Evolutionary conservation across 1,140 invertebrate genomes (phyloP), one percentile per base, ranked within the genome.

Genomic region (Drosophila bifasciata): DNA sequence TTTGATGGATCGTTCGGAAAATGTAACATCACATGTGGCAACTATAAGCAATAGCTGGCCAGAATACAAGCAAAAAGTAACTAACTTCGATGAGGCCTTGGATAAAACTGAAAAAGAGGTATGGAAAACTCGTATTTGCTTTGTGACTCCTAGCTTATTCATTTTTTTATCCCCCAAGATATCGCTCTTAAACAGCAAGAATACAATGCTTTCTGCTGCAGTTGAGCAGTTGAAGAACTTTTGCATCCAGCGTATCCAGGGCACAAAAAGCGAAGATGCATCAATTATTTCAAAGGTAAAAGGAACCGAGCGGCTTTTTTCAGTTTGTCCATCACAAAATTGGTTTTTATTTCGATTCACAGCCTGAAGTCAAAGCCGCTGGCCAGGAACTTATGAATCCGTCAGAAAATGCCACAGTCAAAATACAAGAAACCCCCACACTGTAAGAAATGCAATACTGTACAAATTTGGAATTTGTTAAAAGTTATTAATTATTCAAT

Each of bases 21-120:
- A 90, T 39, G 74, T 91, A 28, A 85, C 83, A 32, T 90, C 90
- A 5, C 90, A 91, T 64, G 90, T 91, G 0, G 69, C 76, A 16
- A 91, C 90, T 17, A 70, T 91, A 45, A 78, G 84, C 60, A 80
- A 89, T 50, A 83, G 77, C 67, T 91, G 85, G 85, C 64, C 75
- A 9, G 79, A 91, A 52, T 85, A 75, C 23, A 90, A 85, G 23
- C 76, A 91, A 23, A 81, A 81, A 76, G 72, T 90, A 8, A 64
- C 62, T 8, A 66, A 57, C 53, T 55, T 84, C 2, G 83, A 85
- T 32, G 76, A 85, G 15, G 68, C 78, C 11, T 28, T 80, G 17
- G 68, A 85, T 7, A 77, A 72, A 64, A 53, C 84, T 5, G 68
- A 90, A 60, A 76, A 79, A 66, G 79, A 90, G 76, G 71, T 90